Base-by-base conservation (phyloP, 2,888 invertebrate genomes). In the Hirtodrosophila trivittata region DNA sequence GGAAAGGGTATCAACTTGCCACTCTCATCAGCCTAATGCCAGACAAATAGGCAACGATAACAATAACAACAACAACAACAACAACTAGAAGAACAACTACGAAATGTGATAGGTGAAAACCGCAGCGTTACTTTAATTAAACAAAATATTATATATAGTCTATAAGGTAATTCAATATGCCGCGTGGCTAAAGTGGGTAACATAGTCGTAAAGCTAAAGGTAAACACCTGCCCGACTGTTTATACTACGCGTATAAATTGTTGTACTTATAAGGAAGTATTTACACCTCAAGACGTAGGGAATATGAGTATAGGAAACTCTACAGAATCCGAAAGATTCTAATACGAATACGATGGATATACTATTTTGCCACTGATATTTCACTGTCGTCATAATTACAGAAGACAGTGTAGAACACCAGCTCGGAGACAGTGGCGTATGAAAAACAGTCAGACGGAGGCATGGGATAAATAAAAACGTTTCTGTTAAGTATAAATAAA, bases 81-180 rank as follows among this genome's bases (percentile, higher is more conserved):
- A 26, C 41, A 56, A 21, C 16, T 7, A 33, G 10, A 46, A 42
- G 5, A 49, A 28, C 37, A 43, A 26, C 25, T 14, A 55, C 26
- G 28, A 64, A 55, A 71, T 66, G 63, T 50, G 70, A 69, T 72
- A 72, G 64, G 67, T 64, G 63, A 57, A 58, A 69, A 63, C 75
- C 56, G 55, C 77, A 77, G 43, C 47, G 70, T 58, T 60, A 74
- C 73, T 73, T 73, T 73, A 75, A 75, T 84, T 73, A 77, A 80
- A 81, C 77, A 73, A 84, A 77, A 21, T 21, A 3, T 21, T 21
- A 5, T 21, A 21, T 21, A 70, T 75, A 73, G 81, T 75, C 70
- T 77, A 70, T 56, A 75, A 59, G 84, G 64, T 71, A 69, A 75
- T 71, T 67, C 60, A 60, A 66, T 74, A 64, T 57, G 51, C 47